phyloP scores from a whole-genome alignment of 1,140 invertebrate genomes.

The Aporrectodea caliginosa region DNA sequence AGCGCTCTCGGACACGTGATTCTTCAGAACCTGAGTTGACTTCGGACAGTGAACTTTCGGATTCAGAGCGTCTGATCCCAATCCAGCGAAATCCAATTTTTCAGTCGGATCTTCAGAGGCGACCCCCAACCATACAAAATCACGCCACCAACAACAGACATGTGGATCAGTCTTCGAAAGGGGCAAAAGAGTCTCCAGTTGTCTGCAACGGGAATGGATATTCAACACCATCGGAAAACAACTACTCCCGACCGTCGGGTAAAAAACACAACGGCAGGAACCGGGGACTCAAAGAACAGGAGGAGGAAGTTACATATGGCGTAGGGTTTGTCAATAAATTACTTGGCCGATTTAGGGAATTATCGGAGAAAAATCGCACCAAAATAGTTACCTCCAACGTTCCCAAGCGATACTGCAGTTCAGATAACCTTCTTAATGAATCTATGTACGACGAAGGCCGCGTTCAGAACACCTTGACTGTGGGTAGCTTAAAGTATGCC shows the following conservation, averaged over 20 bases:
- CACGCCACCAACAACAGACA: no score
- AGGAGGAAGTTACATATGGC: slow-evolving; percentile 45
- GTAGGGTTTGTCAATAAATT: slow-evolving; percentile 52
- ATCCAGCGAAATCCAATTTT: slow-evolving; percentile 35
- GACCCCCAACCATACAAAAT: no score
- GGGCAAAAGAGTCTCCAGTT: not conserved
- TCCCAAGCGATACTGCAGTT: slow-evolving; percentile 42
- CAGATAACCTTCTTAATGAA: slow-evolving; percentile 43
- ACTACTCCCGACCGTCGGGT: not conserved
- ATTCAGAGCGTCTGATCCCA: slow-evolving; percentile 29
- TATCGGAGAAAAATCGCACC: slow-evolving; percentile 37
- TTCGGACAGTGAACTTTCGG: slow-evolving; percentile 9
- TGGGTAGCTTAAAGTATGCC: slow-evolving; percentile 7
- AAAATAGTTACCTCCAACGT: slow-evolving; percentile 4
- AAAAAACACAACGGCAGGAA: not conserved
- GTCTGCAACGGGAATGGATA: not conserved
- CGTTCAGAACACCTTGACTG: not conserved
- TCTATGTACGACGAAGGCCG: not conserved
- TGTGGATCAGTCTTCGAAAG: not conserved
- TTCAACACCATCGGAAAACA: not conserved
- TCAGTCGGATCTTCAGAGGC: not conserved
- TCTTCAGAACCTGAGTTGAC: slow-evolving; percentile 12
- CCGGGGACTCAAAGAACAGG: slow-evolving; percentile 31
- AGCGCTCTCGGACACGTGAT: slow-evolving; percentile 11
- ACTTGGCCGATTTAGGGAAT: slow-evolving; percentile 43